Evolutionary conservation across 2,888 invertebrate species (phyloP).

Genomic region (Napeogenes inachia): DNA sequence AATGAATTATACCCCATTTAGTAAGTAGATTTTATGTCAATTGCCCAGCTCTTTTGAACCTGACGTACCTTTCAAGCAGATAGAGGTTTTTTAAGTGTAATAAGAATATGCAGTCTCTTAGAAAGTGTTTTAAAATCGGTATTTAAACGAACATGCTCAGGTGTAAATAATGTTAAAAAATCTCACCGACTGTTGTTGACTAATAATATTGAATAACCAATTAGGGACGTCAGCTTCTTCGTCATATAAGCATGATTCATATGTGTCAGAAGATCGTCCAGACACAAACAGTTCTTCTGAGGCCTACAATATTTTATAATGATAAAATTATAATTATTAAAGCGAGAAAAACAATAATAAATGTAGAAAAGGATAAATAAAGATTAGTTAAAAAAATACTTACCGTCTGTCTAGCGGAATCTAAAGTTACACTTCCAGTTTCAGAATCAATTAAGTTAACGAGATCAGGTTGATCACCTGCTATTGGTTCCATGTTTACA

Average conservation of each 20-base stretch:
- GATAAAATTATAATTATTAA: background rate
- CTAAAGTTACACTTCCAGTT: slow-evolving; percentile 50
- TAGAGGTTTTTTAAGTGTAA: too few species aligned
- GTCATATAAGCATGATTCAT: slow-evolving; percentile 53
- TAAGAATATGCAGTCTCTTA: background rate
- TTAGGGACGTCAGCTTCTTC: slow-evolving; percentile 61
- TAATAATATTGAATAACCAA: slow-evolving; percentile 64
- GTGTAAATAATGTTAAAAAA: background rate
- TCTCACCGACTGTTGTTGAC: slow-evolving; percentile 56
- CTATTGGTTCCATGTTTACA: slow-evolving; percentile 44
- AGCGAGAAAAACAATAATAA: too few species aligned
- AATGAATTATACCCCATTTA: background rate
- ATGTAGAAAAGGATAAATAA: too few species aligned
- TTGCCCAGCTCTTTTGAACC: background rate
- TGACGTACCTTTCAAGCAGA: too few species aligned
- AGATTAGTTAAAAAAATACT: slow-evolving; percentile 26
- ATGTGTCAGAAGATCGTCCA: slow-evolving; percentile 58
- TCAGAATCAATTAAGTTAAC: slow-evolving; percentile 59
- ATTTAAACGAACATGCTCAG: too few species aligned
- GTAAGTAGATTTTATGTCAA: background rate
- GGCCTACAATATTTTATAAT: slow-evolving; percentile 40
- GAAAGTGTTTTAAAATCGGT: background rate
- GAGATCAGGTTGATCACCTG: slow-evolving; percentile 53
- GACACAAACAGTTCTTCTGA: slow-evolving; percentile 65
- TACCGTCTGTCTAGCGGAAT: slow-evolving; percentile 52